These are phyloP conservation scores for Lasioglossum marginatum DNA, from an alignment of 2,888 invertebrate genomes.

Conservation along the genomic window DNA sequence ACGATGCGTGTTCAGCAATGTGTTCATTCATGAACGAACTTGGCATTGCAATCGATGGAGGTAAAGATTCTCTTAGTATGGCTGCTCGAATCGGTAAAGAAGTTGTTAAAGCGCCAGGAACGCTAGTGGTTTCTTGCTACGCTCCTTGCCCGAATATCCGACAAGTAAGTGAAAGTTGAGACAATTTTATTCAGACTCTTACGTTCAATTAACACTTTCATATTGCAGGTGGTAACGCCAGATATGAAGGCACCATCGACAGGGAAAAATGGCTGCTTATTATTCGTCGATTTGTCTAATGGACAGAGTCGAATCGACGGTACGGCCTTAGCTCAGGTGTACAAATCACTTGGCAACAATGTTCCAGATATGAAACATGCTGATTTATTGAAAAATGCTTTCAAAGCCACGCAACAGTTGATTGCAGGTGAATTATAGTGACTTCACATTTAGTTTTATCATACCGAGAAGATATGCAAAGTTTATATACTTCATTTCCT, in stretches of 20 bases:
- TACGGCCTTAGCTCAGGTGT: constrained; percentile 96
- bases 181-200: not conserved
- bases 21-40: constrained; percentile 92
- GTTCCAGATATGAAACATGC: constrained; percentile 93
- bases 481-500: not conserved
- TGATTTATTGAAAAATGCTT: constrained; percentile 89
- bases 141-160: constrained; percentile 97
- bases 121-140: constrained; percentile 97
- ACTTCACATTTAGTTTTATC: not conserved
- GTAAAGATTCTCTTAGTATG: constrained; percentile 99
- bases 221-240: constrained; percentile 91
- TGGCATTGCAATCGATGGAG: constrained; percentile 97
- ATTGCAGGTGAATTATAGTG: constrained; percentile 87
- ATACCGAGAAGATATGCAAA: too few species aligned
- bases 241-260: constrained; percentile 91
- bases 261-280: constrained; percentile 87
- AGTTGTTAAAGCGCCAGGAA: constrained; percentile 92
- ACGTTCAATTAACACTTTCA: not conserved
- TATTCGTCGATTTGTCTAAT: constrained; percentile 92
- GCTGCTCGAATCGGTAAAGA: constrained; percentile 92
- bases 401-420: constrained; percentile 93
- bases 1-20: constrained; percentile 95
- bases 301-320: constrained; percentile 94
- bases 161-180: constrained; percentile 82
- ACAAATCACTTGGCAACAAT: constrained; percentile 92